Conservation (phyloP, 2,888 invertebrate species). For the Parelbella ahira region DNA sequence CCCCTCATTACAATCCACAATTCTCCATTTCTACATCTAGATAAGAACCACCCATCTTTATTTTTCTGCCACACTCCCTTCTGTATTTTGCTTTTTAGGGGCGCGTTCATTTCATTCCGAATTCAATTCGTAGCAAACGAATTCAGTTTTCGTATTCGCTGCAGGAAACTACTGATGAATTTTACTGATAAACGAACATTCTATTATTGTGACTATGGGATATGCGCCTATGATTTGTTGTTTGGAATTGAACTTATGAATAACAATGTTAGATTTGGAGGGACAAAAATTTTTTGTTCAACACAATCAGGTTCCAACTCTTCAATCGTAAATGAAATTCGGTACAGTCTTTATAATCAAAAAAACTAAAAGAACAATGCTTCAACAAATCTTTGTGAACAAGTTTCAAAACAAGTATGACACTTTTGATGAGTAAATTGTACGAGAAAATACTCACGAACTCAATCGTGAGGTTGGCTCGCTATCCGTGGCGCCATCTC, state of each 20-base stretch:
- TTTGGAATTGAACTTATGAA: constrained; percentile 17
- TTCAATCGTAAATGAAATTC: no score
- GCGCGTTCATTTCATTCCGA: constrained; percentile 70
- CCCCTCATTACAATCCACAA: constrained; percentile 74
- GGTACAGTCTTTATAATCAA: no score
- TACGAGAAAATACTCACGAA: constrained; percentile 29
- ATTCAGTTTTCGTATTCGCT: constrained; percentile 64
- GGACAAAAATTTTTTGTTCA: not conserved
- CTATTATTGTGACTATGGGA: constrained; percentile 56
- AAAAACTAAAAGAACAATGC: no score
- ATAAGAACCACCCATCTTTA: constrained; percentile 71
- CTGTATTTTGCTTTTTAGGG: constrained; percentile 58
- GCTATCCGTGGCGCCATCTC: constrained; percentile 60
- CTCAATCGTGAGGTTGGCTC: constrained; percentile 48
- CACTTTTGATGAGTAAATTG: constrained; percentile 28
- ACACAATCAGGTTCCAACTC: not conserved
- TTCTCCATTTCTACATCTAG: constrained; percentile 72
- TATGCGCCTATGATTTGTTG: constrained; percentile 28
- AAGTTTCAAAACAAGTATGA: constrained; percentile 5
- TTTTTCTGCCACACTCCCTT: constrained; percentile 57
- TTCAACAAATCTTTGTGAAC: no score
- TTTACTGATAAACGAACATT: constrained; percentile 59
- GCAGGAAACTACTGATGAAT: constrained; percentile 62
- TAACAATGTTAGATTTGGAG: constrained; percentile 6
- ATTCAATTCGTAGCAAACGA: constrained; percentile 71